Evolutionary conservation across 2,888 invertebrate species (phyloP).

Genomic region (Helleia helle): DNA sequence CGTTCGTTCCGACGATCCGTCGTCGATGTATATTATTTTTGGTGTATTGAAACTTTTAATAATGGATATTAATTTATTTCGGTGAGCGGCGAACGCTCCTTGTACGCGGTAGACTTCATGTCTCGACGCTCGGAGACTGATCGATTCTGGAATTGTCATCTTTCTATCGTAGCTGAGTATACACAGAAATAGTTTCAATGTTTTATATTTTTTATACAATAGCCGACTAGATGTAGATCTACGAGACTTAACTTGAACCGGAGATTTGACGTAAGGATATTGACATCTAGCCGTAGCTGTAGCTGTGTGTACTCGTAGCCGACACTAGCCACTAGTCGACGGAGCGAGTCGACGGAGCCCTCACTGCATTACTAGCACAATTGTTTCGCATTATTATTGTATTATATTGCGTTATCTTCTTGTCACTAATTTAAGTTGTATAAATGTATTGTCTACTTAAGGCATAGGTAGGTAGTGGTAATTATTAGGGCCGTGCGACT

Average conservation of each 20-base stretch:
- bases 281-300: constrained; percentile 8
- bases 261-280: constrained; percentile 12
- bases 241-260: neutral
- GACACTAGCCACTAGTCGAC: constrained; percentile 7
- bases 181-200: constrained; percentile 17
- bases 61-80: constrained; percentile 6
- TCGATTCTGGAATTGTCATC: constrained; percentile 17
- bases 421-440: constrained; percentile 74
- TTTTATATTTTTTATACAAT: constrained; percentile 23
- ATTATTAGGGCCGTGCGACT: constrained; percentile 59
- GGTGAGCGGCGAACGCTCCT: neutral
- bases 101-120: too few species aligned
- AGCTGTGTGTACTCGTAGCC: constrained; percentile 7
- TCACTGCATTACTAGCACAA: constrained; percentile 64
- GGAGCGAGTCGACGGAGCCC: constrained; percentile 31
- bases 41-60: constrained; percentile 9
- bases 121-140: constrained; percentile 15
- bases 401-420: constrained; percentile 65
- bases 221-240: constrained; percentile 12
- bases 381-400: constrained; percentile 42
- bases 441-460: constrained; percentile 68
- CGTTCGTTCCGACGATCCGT: too few species aligned
- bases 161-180: constrained; percentile 15
- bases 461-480: constrained; percentile 68
- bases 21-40: constrained; percentile 13